Base-by-base conservation (phyloP, 2,797 vertebrate genomes). In the Sarcoramphus papa region DNA sequence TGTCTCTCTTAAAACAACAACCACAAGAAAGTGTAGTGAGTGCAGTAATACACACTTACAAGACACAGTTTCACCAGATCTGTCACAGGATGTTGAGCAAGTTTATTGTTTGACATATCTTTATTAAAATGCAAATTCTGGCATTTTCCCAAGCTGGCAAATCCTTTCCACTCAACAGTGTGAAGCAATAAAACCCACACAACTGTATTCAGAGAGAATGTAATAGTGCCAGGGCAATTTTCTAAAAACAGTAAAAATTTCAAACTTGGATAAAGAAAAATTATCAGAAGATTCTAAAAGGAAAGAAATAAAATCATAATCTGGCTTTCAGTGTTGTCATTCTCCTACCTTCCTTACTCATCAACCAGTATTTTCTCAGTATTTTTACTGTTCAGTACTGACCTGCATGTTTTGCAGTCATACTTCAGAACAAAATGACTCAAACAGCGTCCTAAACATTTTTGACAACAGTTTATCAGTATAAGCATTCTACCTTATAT, bases 121-220 rank as follows among this genome's bases (percentile, higher is more conserved):
- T 96, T 94, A 97, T 95, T 88, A 95, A 97, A 97, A 95, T 96
- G 90, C 69, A 85, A 94, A 89, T 93, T 94, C 91, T 97, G 63
- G 91, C 70, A 80, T 95, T 96, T 97, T 81, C 68, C 35, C 76
- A 93, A 93, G 35, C 25, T 92, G 72, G 20, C 63, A 91, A 93
- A 86, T 94, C 35, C 60, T 85, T 95, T 84, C 24, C 47, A 79
- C 56, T 83, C 73, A 22, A 20, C 7, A 76, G 35, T 43, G 56
- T 77, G 65, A 93, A 93, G 87, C 45, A 51, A 22, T 43, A 85
- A 90, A 85, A 82, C 24, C 25, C 37, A 76, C 74, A 87, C 9
- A 87, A 48, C 50, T 93, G 35, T 88, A 79, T 86, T 94, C 72
- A 73, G 91, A 77, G 15, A 43, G 33, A 80, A 85, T 62, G 13